phyloP scores from a whole-genome alignment of 2,888 invertebrate species.

The Deilephila elpenor region DNA sequence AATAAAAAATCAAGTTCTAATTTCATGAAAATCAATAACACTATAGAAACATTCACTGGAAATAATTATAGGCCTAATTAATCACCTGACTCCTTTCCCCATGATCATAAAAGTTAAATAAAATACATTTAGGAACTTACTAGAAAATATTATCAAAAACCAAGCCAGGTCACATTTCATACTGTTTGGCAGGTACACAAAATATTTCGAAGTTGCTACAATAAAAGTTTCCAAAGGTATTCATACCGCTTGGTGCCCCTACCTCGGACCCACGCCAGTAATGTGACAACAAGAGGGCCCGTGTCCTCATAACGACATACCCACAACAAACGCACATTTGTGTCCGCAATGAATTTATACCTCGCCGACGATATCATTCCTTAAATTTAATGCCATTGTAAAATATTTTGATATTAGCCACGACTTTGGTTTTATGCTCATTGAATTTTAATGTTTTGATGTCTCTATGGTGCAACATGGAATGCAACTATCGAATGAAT shows the following conservation, averaged over 20 bases:
- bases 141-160: no score
- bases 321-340: slow-evolving; percentile 49
- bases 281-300: slow-evolving; percentile 36
- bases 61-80: no score
- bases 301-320: slow-evolving; percentile 35
- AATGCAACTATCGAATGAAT: background rate
- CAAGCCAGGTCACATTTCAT: no score
- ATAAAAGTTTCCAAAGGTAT: no score
- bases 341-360: slow-evolving; percentile 42
- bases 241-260: slow-evolving; percentile 32
- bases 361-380: slow-evolving; percentile 43
- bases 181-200: no score
- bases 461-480: background rate
- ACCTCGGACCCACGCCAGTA: slow-evolving; percentile 31
- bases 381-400: slow-evolving; percentile 51
- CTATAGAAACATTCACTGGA: no score
- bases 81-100: no score
- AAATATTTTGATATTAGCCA: slow-evolving; percentile 48
- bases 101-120: no score
- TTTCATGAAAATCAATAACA: no score
- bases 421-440: slow-evolving; percentile 24
- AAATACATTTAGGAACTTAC: no score
- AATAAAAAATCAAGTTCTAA: no score
- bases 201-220: no score
- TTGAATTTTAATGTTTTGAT: slow-evolving; percentile 15